Conservation (phyloP, 2,888 invertebrate genomes). For the Vandiemenella viatica region DNA sequence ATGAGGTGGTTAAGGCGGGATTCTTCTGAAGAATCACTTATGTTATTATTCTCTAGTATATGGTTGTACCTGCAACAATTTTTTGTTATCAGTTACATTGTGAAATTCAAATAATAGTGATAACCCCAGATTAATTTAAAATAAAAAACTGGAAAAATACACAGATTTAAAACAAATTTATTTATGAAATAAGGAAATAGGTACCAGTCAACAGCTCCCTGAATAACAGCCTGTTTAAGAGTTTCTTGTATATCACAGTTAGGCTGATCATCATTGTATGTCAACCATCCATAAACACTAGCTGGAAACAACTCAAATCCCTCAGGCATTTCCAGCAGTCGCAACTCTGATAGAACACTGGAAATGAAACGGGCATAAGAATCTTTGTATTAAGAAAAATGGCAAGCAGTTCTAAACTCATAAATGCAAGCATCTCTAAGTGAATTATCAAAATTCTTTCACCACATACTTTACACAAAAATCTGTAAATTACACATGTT, state of each 20-base stretch:
- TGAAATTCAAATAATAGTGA: background rate
- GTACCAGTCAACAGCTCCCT: conserved; percentile 62
- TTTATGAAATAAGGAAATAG: conserved; percentile 2
- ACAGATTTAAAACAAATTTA: background rate
- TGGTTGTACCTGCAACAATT: conserved; percentile 39
- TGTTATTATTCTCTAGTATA: conserved; percentile 50
- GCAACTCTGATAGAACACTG: conserved; percentile 50
- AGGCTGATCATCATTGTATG: conserved; percentile 31
- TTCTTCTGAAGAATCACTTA: conserved; percentile 45
- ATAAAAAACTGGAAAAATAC: background rate
- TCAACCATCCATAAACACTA: conserved; percentile 52
- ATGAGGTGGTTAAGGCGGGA: conserved; percentile 61
- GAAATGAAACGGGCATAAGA: conserved; percentile 12
- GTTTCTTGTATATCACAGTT: conserved; percentile 45
- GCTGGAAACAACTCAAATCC: conserved; percentile 51
- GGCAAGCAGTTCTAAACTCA: background rate
- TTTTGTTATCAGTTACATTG: background rate
- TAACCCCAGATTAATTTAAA: background rate
- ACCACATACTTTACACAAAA: too few species aligned
- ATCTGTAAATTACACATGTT: too few species aligned
- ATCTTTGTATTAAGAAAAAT: background rate
- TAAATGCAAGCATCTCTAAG: too few species aligned
- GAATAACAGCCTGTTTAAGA: conserved; percentile 51
- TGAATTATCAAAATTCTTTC: too few species aligned
- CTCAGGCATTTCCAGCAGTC: conserved; percentile 42